Evolutionary conservation across 2,797 vertebrate species (phyloP).

Genomic region (Sarcophilus harrisii): DNA sequence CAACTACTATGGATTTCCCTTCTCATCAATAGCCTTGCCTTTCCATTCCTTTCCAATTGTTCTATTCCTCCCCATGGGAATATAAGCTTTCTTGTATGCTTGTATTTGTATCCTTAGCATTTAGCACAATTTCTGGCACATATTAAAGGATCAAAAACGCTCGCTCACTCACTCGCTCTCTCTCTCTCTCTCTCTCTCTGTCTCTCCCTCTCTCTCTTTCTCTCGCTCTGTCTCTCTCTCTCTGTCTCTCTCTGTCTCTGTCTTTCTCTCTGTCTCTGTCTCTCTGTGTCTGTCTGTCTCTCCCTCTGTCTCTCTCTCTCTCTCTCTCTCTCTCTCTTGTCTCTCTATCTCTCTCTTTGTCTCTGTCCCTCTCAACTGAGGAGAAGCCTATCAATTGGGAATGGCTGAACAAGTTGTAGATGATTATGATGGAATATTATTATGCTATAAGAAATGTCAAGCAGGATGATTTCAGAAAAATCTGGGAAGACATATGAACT

Average conservation of each 20-base stretch:
- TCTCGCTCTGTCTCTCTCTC: no score
- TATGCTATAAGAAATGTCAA: no score
- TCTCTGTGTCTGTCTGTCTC: no score
- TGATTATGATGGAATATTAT: background rate
- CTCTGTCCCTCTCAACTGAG: background rate
- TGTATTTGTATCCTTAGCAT: background rate
- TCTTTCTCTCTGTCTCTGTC: no score
- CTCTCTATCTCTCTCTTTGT: no score
- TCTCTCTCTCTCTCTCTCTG: no score
- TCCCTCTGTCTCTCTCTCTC: no score
- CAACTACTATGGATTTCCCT: background rate
- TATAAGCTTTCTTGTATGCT: background rate
- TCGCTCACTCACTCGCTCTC: no score
- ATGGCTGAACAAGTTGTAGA: background rate
- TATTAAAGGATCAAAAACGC: background rate
- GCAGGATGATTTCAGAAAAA: no score
- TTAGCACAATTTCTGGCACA: background rate
- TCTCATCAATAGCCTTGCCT: background rate
- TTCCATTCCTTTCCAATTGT: background rate
- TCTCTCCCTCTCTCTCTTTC: no score
- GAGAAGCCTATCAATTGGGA: background rate
- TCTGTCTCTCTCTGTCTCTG: no score
- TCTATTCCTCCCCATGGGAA: background rate
- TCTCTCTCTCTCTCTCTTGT: no score
- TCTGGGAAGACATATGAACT: background rate